Evolutionary conservation across 35 echinoderm and acorn worm species (phyloP).

Genomic region (Ophiothrix spiculata): DNA sequence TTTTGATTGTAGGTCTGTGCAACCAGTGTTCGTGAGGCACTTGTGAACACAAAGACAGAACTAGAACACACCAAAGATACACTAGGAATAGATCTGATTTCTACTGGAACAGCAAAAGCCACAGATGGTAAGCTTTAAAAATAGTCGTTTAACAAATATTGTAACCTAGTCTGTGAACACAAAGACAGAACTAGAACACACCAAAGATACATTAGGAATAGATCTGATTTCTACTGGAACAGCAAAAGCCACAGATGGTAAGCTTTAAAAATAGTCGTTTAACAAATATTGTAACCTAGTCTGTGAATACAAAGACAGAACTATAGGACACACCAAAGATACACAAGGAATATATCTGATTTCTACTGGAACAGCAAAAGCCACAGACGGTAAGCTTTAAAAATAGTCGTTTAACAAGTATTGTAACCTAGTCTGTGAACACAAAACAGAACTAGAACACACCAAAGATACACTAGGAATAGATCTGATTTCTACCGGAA

Average conservation of each 20-base stretch:
- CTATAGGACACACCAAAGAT: no score
- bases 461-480: constrained; percentile 49
- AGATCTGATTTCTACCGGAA: constrained; percentile 35
- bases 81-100: constrained; percentile 40
- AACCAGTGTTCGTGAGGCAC: constrained; percentile 52
- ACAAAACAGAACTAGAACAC: constrained; percentile 41
- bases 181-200: constrained; percentile 31
- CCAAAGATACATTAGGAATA: constrained; percentile 48
- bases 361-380: no score
- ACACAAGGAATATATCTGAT: no score
- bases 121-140: constrained; percentile 66
- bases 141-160: no score
- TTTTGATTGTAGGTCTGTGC: constrained; percentile 42
- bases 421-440: no score
- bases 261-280: no score
- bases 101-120: constrained; percentile 29
- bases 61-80: constrained; percentile 45
- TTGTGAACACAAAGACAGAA: constrained; percentile 43
- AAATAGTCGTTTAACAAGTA: no score
- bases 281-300: no score
- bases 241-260: constrained; percentile 55
- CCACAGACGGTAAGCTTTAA: no score
- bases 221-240: constrained; percentile 37
- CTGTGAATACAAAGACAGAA: no score
- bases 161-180: no score